phyloP scores from a whole-genome alignment of 2,888 invertebrate genomes.

The Hydrotaea cyrtoneurina region DNA sequence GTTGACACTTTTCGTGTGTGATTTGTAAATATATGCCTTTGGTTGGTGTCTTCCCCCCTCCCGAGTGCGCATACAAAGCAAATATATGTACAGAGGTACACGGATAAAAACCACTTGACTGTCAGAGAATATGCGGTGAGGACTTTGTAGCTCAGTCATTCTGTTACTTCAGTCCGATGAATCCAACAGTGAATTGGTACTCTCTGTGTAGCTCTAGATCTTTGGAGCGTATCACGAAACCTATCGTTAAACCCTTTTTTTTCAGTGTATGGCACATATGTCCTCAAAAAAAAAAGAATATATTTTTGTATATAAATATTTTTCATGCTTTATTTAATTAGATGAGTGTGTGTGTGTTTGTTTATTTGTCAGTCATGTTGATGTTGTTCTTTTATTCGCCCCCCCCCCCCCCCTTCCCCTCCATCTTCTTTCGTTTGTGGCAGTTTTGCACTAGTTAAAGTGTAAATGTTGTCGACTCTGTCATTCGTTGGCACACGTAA shows the following conservation, averaged over 20 bases:
- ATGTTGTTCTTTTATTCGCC: conserved; percentile 29
- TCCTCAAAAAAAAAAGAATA: neutral
- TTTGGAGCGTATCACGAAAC: no score
- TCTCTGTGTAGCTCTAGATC: no score
- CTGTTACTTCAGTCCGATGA: no score
- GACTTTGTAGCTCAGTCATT: no score
- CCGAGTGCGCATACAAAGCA: neutral
- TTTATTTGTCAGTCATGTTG: conserved; percentile 3
- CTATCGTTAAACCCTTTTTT: no score
- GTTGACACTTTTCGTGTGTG: conserved; percentile 65
- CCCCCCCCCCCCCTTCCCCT: neutral
- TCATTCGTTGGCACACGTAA: neutral
- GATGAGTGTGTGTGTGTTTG: conserved; percentile 32
- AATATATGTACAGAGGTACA: neutral
- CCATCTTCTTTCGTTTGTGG: no score
- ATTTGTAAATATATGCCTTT: conserved; percentile 58
- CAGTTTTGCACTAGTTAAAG: neutral
- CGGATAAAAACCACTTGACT: no score
- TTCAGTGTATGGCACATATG: no score
- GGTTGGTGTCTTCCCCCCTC: conserved; percentile 26
- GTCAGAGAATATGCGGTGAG: no score
- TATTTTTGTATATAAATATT: conserved; percentile 41
- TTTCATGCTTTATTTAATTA: conserved; percentile 56
- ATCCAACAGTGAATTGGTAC: no score
- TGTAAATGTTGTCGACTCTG: neutral